phyloP scores from a whole-genome alignment of 2,797 vertebrate species.

The Thripadectes ignobilis region DNA sequence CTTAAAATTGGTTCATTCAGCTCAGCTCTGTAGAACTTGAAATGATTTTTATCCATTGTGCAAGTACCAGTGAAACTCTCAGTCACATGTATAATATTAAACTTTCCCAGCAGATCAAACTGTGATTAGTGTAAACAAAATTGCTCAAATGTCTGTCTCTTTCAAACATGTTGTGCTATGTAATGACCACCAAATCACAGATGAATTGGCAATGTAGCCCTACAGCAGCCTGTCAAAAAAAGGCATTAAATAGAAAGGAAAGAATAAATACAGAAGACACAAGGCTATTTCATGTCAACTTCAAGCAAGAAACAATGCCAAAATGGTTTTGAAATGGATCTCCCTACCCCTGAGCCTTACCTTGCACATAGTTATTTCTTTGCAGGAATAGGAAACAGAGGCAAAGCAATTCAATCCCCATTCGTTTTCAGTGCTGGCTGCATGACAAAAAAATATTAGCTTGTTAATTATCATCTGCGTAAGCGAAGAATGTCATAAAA shows the following conservation, averaged over 20 bases:
- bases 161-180: not conserved
- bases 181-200: not conserved
- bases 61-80: not conserved
- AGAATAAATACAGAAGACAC: conserved; percentile 6
- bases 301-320: conserved; percentile 41
- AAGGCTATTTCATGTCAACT: conserved; percentile 20
- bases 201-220: not conserved
- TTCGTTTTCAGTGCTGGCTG: conserved; percentile 90
- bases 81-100: not conserved
- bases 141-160: not conserved
- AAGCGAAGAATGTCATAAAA: conserved; percentile 53
- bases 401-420: conserved; percentile 93
- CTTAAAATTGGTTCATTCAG: not conserved
- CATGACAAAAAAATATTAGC: conserved; percentile 72
- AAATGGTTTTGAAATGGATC: not conserved
- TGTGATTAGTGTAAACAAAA: conserved; percentile 27
- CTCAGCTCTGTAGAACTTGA: not conserved
- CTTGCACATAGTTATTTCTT: conserved; percentile 86
- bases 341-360: conserved; percentile 79
- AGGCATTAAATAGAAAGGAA: conserved; percentile 3
- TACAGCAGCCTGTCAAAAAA: not conserved
- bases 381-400: conserved; percentile 88
- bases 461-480: conserved; percentile 63
- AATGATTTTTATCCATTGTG: not conserved
- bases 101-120: not conserved